Evolutionary conservation across 2,888 invertebrate genomes (phyloP).

Genomic region (Phyllotreta cruciferae): DNA sequence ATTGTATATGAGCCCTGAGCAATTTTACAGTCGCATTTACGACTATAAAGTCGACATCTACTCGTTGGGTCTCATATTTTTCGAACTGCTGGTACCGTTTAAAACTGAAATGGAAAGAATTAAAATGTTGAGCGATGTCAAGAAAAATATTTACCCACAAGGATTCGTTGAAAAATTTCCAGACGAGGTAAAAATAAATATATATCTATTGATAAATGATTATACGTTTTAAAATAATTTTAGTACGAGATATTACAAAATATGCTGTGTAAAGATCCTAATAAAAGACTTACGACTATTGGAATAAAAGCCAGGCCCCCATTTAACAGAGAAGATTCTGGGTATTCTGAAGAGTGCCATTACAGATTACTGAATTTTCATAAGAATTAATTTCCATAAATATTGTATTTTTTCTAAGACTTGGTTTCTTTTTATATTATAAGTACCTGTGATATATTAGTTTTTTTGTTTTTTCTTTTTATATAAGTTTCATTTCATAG

Average conservation of each 20-base stretch:
- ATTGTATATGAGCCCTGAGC: constrained; percentile 98
- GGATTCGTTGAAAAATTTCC: constrained; percentile 71
- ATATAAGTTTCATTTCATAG: constrained; percentile 2
- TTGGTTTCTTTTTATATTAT: constrained; percentile 13
- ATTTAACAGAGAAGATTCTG: constrained; percentile 59
- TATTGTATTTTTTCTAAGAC: constrained; percentile 15
- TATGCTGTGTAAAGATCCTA: constrained; percentile 80
- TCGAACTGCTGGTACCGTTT: constrained; percentile 91
- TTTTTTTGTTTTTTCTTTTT: constrained; percentile 5
- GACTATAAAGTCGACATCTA: constrained; percentile 95
- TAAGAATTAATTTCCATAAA: constrained; percentile 31
- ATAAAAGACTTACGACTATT: constrained; percentile 76
- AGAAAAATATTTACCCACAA: constrained; percentile 73
- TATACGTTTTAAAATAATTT: constrained; percentile 39
- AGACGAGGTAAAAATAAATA: constrained; percentile 68
- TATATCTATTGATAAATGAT: too few species aligned
- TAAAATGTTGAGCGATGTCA: constrained; percentile 69
- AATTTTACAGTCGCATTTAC: constrained; percentile 76
- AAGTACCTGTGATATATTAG: constrained; percentile 15
- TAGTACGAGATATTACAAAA: constrained; percentile 75
- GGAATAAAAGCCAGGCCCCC: constrained; percentile 73
- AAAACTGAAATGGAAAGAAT: constrained; percentile 90
- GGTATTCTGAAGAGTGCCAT: constrained; percentile 44
- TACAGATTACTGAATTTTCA: constrained; percentile 39
- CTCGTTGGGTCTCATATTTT: constrained; percentile 91